Percentiles rank a stretch among this genome's conserved stretches.
phyloP scores from a whole-genome alignment of 2,888 invertebrate genomes.

The Erannis defoliaria region DNA sequence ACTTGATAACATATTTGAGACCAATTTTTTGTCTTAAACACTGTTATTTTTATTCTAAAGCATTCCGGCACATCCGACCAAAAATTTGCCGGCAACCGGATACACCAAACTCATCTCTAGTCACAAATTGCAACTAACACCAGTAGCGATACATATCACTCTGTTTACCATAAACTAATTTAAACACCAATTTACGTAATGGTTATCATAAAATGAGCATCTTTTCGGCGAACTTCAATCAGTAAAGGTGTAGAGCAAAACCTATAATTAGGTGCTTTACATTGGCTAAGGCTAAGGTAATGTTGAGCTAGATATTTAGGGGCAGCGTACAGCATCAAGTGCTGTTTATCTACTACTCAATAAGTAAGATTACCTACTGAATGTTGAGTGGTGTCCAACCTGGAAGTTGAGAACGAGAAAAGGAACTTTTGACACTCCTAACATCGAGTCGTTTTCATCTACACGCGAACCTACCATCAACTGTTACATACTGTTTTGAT shows the following conservation, averaged over 20 bases:
- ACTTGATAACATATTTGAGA: too few species aligned
- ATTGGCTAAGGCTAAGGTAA: neutral
- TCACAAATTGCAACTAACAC: constrained; percentile 30
- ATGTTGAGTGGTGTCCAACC: neutral
- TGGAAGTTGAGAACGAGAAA: neutral
- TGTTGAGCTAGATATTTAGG: neutral
- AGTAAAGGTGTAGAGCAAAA: constrained; percentile 27
- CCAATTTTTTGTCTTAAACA: too few species aligned
- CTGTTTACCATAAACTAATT: constrained; percentile 55
- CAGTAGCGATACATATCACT: constrained; percentile 56
- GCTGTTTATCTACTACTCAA: neutral
- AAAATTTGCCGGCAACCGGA: constrained; percentile 5
- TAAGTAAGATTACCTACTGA: neutral
- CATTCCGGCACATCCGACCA: neutral
- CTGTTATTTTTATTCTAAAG: too few species aligned
- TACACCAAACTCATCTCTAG: constrained; percentile 9
- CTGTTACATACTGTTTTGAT: too few species aligned
- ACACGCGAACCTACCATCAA: too few species aligned
- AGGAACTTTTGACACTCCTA: neutral
- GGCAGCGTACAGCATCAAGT: neutral
- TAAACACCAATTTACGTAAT: constrained; percentile 62
- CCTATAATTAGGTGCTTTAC: constrained; percentile 32
- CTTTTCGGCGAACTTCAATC: constrained; percentile 66
- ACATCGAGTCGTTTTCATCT: too few species aligned
- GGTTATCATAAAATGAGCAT: constrained; percentile 63